These are phyloP conservation scores for Poecilia wingei DNA, from an alignment of 2,797 vertebrate genomes.

Conservation along the genomic window DNA sequence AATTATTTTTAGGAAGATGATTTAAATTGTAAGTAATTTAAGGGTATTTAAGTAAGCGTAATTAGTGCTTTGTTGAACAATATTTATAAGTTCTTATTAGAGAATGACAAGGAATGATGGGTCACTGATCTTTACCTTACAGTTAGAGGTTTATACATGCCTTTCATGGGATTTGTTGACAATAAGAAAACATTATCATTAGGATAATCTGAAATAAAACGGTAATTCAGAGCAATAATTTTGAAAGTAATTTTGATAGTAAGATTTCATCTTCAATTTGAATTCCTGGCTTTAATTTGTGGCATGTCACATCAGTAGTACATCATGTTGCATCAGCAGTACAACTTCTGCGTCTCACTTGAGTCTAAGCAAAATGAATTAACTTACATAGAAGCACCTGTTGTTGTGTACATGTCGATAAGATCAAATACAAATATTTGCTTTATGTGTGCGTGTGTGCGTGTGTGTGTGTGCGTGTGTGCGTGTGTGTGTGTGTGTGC, in stretches of 20 bases:
- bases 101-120: background rate
- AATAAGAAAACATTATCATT: constrained; percentile 8
- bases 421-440: constrained; percentile 23
- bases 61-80: background rate
- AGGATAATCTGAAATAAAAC: background rate
- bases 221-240: background rate
- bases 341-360: constrained; percentile 40
- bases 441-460: constrained; percentile 35
- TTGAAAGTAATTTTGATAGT: background rate
- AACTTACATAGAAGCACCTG: constrained; percentile 10
- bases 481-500: constrained; percentile 36
- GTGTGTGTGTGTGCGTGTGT: constrained; percentile 31
- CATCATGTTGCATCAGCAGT: constrained; percentile 46
- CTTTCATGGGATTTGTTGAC: constrained; percentile 18
- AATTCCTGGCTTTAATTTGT: background rate
- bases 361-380: constrained; percentile 18
- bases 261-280: background rate
- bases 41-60: background rate
- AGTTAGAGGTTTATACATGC: background rate
- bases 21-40: background rate
- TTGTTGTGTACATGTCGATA: constrained; percentile 14
- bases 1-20: background rate
- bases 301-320: constrained; percentile 38
- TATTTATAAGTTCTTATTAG: background rate
- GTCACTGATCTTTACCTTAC: background rate